Conservation (phyloP, 2,888 invertebrate genomes). For the Metopia argyrocephala region DNA sequence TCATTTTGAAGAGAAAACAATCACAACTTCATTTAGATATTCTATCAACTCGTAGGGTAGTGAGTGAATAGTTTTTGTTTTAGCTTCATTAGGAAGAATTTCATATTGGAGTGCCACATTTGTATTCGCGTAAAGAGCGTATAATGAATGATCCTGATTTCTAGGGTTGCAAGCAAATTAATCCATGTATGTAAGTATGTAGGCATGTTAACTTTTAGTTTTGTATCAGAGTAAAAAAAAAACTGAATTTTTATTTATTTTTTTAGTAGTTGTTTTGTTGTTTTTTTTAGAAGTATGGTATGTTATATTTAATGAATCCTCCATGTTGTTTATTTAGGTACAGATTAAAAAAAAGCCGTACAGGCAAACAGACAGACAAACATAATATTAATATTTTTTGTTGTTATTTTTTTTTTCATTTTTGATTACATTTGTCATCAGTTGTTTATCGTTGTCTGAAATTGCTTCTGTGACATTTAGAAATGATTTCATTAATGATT, state of each 20-base stretch:
- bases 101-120: too few species aligned
- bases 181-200: slow-evolving; percentile 58
- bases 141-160: neutral
- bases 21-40: neutral
- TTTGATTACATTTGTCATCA: slow-evolving; percentile 28
- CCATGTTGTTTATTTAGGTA: slow-evolving; percentile 59
- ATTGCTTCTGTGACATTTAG: neutral
- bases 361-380: neutral
- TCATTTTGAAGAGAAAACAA: slow-evolving; percentile 1
- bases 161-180: slow-evolving; percentile 45
- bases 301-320: slow-evolving; percentile 36
- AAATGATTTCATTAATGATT: slow-evolving; percentile 1
- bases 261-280: slow-evolving; percentile 31
- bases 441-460: neutral
- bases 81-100: too few species aligned
- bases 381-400: slow-evolving; percentile 36
- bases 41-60: neutral
- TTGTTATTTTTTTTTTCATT: neutral
- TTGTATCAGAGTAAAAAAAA: slow-evolving; percentile 15
- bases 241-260: slow-evolving; percentile 40
- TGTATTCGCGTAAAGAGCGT: too few species aligned
- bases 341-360: slow-evolving; percentile 23
- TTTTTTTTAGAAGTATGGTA: slow-evolving; percentile 43
- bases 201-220: too few species aligned
- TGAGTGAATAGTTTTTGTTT: neutral